Percentiles rank a stretch among this genome's conserved stretches.
These are phyloP conservation scores for Balearica regulorum DNA, from an alignment of 2,797 vertebrate genomes.

Conservation along the genomic window DNA sequence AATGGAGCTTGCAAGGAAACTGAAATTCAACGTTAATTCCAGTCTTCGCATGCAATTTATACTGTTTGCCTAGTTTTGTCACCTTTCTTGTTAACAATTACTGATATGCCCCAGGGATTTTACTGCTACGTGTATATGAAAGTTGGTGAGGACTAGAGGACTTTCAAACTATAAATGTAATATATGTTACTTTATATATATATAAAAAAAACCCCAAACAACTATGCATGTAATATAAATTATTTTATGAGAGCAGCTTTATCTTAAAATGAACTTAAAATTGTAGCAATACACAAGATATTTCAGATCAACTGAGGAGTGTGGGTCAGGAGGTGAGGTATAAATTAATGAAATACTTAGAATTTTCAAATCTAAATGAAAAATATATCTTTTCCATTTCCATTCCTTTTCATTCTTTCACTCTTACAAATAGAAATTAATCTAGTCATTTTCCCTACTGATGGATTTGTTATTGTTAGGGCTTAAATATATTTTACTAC, in stretches of 20 bases:
- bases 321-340: background rate
- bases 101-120: background rate
- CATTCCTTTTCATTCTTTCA: background rate
- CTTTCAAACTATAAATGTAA: background rate
- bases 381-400: background rate
- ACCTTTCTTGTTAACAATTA: background rate
- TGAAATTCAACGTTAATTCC: background rate
- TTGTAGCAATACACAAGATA: background rate
- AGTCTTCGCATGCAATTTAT: background rate
- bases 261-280: background rate
- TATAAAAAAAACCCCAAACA: fast-evolving
- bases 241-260: background rate
- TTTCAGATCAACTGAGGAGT: background rate
- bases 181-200: background rate
- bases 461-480: background rate
- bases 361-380: background rate
- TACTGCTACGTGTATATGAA: background rate
- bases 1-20: background rate
- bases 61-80: background rate
- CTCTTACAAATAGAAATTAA: background rate
- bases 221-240: too few relatives aligned
- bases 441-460: background rate
- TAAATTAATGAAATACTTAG: background rate
- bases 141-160: background rate
- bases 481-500: background rate